Evolutionary conservation across 2,113 vertebrate species (phyloP), one percentile per base, ranked within the genome.

Genomic region (Myocastor coypus): DNA sequence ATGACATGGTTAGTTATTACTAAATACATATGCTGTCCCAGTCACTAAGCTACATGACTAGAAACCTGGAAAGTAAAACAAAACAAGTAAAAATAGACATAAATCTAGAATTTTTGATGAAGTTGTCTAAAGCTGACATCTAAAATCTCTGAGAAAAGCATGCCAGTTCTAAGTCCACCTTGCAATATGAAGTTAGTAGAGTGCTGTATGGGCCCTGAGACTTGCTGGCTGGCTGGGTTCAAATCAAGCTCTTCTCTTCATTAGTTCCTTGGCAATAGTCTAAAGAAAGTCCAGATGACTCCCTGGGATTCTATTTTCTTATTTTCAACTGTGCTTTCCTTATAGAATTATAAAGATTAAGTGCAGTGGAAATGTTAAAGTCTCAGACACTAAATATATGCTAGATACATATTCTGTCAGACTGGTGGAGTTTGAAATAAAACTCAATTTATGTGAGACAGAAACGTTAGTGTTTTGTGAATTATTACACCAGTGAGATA

Each of bases 401-500:
- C 5, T 34, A 22, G 6, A 57, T 20, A 63, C 16, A 64, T 68
- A 66, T 55, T 81, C 5, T 57, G 55, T 37, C 50, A 84, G 2
- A 89, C 2, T 84, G 73, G 52, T 59, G 20, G 19, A 59, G 55
- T 83, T 93, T 63, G 93, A 90, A 63, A 66, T 78, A 94, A 77
- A 46, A 7, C 24, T 95, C 52, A 71, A 78, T 85, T 89, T 69
- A 83, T 19, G 20, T 24, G 73, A 88, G 69, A 46, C 28, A 75
- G 52, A 87, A 89, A 64, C 22, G 9, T 52, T 91, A 89, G 42
- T 22, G 75, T 87, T 96, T 81, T 87, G 57, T 91, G 57, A 87
- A 68, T 91, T 87, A 42, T 28, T 84, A 61, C 66, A 75, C 3
- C 20, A 93, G 50, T 64, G 13, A 80, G 37, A n/a, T 81, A 84